Base-by-base conservation (phyloP, 2,888 invertebrate species). In the Coenonympha arcania region DNA sequence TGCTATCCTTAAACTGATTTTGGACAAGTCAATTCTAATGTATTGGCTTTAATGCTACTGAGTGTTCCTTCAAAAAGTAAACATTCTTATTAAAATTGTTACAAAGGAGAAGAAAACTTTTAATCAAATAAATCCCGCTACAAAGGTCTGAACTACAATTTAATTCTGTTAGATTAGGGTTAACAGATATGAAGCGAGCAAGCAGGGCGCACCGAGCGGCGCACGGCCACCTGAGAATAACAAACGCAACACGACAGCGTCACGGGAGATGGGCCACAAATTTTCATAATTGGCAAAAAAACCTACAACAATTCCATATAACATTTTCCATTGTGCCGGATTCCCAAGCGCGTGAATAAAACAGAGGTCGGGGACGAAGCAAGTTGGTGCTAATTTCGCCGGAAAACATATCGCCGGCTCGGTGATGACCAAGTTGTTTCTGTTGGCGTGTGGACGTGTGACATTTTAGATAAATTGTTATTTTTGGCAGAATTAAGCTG, bases 301-400 rank as follows among this genome's bases (percentile, higher is more conserved):
- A 72, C 68, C 56, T 66, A 69, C 71, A 69, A 68, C 66, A 71
- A n/a, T 69, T 69, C 65, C 73, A 77, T 76, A 76, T 71, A 75
- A 76, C 69, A 71, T 69, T 75, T 73, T 77, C 73, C 78, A 79
- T 79, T 79, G 78, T 76, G 76, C 69, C 68, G 66, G 66, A 65
- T 71, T 65, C 80, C 78, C 79, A 66, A 65, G 76, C 75, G 79
- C 52, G 71, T 79, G 79, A 79, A 80, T 80, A 83, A 79, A 81
- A 82, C 73, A 79, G 73, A 71, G 74, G 69, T 73, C 65, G 69
- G 69, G 72, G 69, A 64, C 69, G 67, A 65, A 63, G 57, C 69
- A 73, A 73, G 74, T 71, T 66, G 65, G 63, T 70, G 72, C 70
- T 79, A 77, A 80, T 83, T 81, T 79, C 63, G 61, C 54, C 62